Evolutionary conservation across 2,113 vertebrate species (phyloP).

Genomic region (Lipotes vexillifer): DNA sequence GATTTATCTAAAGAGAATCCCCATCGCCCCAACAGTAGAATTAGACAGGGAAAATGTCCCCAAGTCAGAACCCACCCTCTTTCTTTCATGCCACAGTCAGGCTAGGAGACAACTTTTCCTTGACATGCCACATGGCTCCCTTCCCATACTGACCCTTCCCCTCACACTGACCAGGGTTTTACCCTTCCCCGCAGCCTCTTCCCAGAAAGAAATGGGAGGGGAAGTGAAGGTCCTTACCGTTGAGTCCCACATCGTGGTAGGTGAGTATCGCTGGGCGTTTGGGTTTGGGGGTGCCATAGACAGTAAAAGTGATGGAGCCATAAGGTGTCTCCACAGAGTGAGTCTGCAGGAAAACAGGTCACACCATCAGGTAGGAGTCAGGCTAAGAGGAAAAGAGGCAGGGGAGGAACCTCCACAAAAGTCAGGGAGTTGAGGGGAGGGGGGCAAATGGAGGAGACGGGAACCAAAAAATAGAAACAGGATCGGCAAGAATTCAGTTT

Average conservation of each 20-base stretch:
- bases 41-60: not conserved
- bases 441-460: not conserved
- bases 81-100: not conserved
- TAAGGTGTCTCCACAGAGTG: conserved; percentile 91
- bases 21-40: conserved; percentile 9
- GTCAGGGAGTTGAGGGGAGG: not conserved
- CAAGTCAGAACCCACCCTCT: not conserved
- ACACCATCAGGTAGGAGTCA: not conserved
- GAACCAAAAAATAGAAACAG: not conserved
- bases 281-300: conserved; percentile 87
- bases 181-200: not conserved
- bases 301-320: conserved; percentile 87
- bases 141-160: not conserved
- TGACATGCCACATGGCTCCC: not conserved
- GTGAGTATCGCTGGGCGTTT: conserved; percentile 92
- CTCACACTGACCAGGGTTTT: not conserved
- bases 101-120: not conserved
- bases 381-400: not conserved
- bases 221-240: conserved; percentile 82
- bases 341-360: conserved; percentile 78
- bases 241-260: conserved; percentile 92
- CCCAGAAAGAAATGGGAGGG: not conserved
- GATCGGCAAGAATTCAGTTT: not conserved
- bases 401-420: not conserved
- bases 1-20: conserved; percentile 85